Percentiles rank a stretch among this genome's conserved stretches.
Conservation (phyloP, 1,140 invertebrate species). For the Campoletis sonorensis region DNA sequence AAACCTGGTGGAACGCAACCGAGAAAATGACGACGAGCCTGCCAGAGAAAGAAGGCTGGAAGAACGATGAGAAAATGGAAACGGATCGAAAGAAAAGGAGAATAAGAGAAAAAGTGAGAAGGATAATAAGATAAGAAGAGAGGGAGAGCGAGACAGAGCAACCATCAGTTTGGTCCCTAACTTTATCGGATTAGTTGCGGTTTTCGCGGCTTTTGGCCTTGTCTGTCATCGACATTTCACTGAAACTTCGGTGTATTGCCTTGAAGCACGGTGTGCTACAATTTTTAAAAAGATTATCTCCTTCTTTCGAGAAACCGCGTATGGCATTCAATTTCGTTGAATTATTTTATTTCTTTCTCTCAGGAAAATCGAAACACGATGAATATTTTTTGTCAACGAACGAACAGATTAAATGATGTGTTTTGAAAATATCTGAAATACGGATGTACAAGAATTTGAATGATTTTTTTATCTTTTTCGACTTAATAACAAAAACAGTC, state of each 20-base stretch:
- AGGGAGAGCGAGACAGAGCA: not conserved
- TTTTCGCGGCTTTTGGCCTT: slow-evolving; percentile 41
- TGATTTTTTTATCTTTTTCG: no score
- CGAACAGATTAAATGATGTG: no score
- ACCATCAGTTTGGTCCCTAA: slow-evolving; percentile 32
- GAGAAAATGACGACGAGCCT: slow-evolving; percentile 42
- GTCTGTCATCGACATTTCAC: slow-evolving; percentile 33
- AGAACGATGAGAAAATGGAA: not conserved
- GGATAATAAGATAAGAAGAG: not conserved
- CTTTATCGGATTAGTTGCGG: slow-evolving; percentile 46
- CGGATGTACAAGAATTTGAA: no score
- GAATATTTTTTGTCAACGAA: no score
- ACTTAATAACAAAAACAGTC: no score
- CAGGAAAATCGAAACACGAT: no score
- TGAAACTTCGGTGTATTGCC: slow-evolving; percentile 4
- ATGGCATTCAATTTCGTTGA: not conserved
- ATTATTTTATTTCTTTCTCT: not conserved
- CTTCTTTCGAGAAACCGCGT: not conserved
- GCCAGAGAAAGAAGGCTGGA: not conserved
- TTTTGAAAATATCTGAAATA: no score
- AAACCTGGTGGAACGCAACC: slow-evolving; percentile 42
- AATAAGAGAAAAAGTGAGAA: not conserved
- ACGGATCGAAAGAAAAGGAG: not conserved
- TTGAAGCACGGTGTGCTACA: not conserved
- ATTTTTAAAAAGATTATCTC: not conserved